Evolutionary conservation across 2,797 vertebrate species (phyloP), one percentile per base, ranked within the genome.

Genomic region (Centroberyx gerrardi): DNA sequence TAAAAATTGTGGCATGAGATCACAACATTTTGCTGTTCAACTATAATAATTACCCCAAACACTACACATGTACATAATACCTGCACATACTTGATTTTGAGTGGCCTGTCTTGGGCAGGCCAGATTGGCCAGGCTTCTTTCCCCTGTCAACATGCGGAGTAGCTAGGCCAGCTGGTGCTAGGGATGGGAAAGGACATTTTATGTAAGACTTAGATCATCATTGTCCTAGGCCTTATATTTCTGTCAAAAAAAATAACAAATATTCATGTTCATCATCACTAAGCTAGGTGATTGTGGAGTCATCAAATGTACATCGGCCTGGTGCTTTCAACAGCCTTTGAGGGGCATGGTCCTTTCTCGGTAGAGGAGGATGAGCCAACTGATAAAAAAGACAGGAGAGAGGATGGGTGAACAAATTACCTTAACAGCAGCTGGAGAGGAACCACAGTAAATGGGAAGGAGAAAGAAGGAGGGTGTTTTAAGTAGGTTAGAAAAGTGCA

Each of bases 21-120:
- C 0, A 0, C 15, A 62, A 46, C 27, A 73, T 48, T 64, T 76
- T 4, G 5, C 10, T 52, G 18, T 46, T 46, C 0, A 61, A 4
- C 33, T 44, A 1, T 46, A 28, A 36, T 0, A 28, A 10, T 9
- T 8, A 48, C 4, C 14, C 8, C 10, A 68, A 54, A 48, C 8
- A 13, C 10, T 9, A 28, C 5, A 40, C 29, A 17, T 15, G 10
- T 29, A 31, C 27, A 14, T 6, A 55, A n/a, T 52, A 29, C 53
- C 52, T 17, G 28, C 7, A 63, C 44, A 7, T 86, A 88, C 81
- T 74, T 81, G 49, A 18, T 63, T 78, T 87, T 7, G 28, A 1
- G 7, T 4, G 0, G 2, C 54, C 4, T 28, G 12, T 74, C 36
- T 61, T 79, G 12, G 49, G 10, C 40, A 22, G 0, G 2, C 1